Evolutionary conservation across 2,797 vertebrate species (phyloP), one percentile per base, ranked within the genome.

Genomic region (Mastacembelus armatus): DNA sequence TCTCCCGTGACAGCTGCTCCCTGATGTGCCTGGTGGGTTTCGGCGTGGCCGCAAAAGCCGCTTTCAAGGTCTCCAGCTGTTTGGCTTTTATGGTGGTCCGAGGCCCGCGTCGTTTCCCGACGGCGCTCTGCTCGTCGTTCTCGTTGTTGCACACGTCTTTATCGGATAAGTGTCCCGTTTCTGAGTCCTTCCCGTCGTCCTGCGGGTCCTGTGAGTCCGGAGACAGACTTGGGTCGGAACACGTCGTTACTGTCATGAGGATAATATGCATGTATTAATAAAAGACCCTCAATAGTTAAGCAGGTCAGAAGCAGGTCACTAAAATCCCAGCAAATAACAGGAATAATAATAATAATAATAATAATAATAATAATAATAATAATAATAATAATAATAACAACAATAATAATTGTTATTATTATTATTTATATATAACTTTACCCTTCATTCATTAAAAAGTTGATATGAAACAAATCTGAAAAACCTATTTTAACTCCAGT

Each of bases 51-150:
- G 95, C 92, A 22, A 98, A 98, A 43, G 97, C 96, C 0, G 96
- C 96, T 71, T 97, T 97, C 68, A 98, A 94, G 2, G 95, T 96
- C 89, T 98, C 97, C 85, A 98, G 93, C 86, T 98, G 97, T 73
- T 99, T 99, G 88, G 97, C 97, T 84, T 99, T 99, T 67, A 99
- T 99, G 66, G 97, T 99, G 86, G 97, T 99, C 59, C 97, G 94
- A 12, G 97, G 97, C 16, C 97, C 97, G 52, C 97, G 94, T 44
- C 97, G 85, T 62, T 99, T 99, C 24, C 96, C 95, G 38, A 96
- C 96, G 7, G 94, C 92, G 65, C 94, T 95, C 92, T 96, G 95
- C 86, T 98, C 97, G 71, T 98, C 97, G 35, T 96, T 96, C 85
- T 99, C 97, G 49, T 95, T 96, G 89, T 90, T 94, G 83, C 94